Conservation (phyloP, 2,113 vertebrate species). For the Nettapus auritus region DNA sequence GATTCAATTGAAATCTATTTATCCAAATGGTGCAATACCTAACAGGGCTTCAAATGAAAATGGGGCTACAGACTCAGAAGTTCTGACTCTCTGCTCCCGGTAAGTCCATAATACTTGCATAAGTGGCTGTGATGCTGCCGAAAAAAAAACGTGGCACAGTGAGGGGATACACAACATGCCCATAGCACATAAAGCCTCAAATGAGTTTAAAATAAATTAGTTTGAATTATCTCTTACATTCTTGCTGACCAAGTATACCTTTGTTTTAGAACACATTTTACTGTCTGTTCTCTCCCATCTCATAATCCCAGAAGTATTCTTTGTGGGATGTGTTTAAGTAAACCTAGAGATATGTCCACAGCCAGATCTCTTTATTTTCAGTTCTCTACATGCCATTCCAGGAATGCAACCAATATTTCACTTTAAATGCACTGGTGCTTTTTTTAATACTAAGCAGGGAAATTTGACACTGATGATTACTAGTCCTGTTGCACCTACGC, state of each 20-base stretch:
- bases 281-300: neutral
- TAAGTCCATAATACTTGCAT: neutral
- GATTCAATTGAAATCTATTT: neutral
- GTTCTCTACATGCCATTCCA: neutral
- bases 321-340: neutral
- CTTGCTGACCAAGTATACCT: neutral
- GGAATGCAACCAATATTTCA: neutral
- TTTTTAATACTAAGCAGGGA: neutral
- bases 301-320: neutral
- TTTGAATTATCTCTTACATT: neutral
- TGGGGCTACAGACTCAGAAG: neutral
- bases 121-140: rapidly evolving
- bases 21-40: neutral
- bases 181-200: neutral
- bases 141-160: neutral
- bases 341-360: neutral
- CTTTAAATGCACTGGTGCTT: neutral
- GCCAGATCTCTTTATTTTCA: neutral
- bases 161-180: neutral
- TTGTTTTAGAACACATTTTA: neutral
- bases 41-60: neutral
- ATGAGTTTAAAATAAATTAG: neutral
- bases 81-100: neutral
- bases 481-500: neutral
- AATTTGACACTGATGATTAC: neutral